Base-by-base conservation (phyloP, 2,888 invertebrate genomes). In the Strigamia crassipes region DNA sequence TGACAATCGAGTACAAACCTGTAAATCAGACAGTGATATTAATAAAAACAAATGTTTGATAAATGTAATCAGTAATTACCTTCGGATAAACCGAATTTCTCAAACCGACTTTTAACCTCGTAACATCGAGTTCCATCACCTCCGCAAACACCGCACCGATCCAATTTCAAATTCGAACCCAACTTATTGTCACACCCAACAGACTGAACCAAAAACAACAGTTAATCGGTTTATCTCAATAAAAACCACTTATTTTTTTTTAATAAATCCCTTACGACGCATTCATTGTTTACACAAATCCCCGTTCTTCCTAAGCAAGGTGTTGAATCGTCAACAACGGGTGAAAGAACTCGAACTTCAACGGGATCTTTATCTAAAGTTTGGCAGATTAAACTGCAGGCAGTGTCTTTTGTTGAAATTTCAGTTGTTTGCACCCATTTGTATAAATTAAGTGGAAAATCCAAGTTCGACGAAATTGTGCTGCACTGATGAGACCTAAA, bases 61-160 rank as follows among this genome's bases (percentile, higher is more conserved):
- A 46, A 46, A 13, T 46, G 1, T 15, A 13, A 46, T 46, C 15
- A 61, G 1, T 15, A 13, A 46, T 46, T 46, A 61, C 61, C 61
- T 61, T 21, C 23, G 0, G 21, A 12, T 12, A 61, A 61, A 10
- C 9, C 4, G 23, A 61, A 23, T 61, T 61, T 61, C 12, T 61
- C 61, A 61, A 61, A 61, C 9, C 61, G 21, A 23, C 12, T 9
- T 61, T n/a, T 21, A 23, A 61, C 61, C 18, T 61, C 61, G 18
- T 18, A 18, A 61, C 89, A 4, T 87, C 89, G 13, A 18, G 12
- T 23, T 12, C 61, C 61, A 23, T 61, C 61, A n/a, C 61, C 61
- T 10, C 61, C 61, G 85, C 91, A 91, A 34, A 90, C 88, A 0
- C 91, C 91, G 84, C 91, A 91, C 21, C 88, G 86, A 85, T 91